phyloP scores from a whole-genome alignment of 2,113 vertebrate species.

The Balaenoptera acutorostrata region DNA sequence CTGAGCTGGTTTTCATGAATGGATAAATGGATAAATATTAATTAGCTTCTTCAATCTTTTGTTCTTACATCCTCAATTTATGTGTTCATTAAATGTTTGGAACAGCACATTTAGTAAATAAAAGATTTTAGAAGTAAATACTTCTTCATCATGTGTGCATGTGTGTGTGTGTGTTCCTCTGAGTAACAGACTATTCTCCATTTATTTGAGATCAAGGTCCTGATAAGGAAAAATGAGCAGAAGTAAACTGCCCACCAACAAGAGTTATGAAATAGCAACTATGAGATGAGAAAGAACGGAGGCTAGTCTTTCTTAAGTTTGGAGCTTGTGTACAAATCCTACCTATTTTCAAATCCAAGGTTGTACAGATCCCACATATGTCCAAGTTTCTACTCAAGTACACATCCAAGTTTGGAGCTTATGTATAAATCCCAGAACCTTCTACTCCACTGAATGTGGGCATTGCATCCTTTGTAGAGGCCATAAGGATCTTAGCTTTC shows the following conservation, averaged over 20 bases:
- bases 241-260: fast-evolving
- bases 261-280: fast-evolving
- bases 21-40: background rate
- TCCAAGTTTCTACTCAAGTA: too few relatives aligned
- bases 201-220: background rate
- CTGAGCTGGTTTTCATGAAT: background rate
- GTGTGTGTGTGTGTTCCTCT: background rate
- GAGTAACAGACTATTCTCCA: background rate
- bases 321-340: background rate
- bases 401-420: background rate
- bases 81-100: too few relatives aligned
- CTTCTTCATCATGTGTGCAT: too few relatives aligned
- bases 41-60: background rate
- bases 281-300: fast-evolving
- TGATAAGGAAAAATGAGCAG: background rate
- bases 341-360: too few relatives aligned
- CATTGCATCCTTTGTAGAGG: fast-evolving
- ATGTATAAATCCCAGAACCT: too few relatives aligned
- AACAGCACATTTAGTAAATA: background rate
- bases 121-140: background rate
- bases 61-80: background rate
- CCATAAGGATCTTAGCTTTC: too few relatives aligned
- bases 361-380: too few relatives aligned
- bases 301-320: background rate
- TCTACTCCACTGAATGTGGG: too few relatives aligned